phyloP scores from a whole-genome alignment of 2,797 vertebrate genomes.

The Gallirallus australis region DNA sequence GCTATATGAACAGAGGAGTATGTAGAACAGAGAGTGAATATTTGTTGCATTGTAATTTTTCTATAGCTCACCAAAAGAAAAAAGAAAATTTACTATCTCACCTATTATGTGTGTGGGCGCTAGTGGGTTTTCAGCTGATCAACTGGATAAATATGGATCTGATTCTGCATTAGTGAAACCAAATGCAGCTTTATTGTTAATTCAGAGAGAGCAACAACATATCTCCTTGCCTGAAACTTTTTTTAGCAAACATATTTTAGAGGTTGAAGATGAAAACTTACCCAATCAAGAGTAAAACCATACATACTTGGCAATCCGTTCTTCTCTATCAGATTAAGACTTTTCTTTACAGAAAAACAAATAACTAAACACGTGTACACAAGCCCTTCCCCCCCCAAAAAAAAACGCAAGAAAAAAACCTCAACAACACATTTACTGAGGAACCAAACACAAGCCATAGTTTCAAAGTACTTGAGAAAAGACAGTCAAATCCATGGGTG shows the following conservation, averaged over 20 bases:
- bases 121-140: neutral
- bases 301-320: neutral
- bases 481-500: neutral
- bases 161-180: neutral
- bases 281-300: neutral
- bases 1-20: neutral
- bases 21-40: neutral
- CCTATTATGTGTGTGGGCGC: too few species aligned
- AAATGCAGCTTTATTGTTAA: neutral
- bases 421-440: neutral
- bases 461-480: neutral
- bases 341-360: neutral
- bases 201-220: neutral
- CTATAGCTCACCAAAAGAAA: neutral
- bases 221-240: neutral
- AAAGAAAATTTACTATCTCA: neutral
- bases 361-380: neutral
- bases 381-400: neutral
- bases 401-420: neutral
- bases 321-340: neutral
- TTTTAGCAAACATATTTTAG: neutral
- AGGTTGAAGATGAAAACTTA: neutral
- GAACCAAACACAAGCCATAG: neutral
- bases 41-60: neutral
- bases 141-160: neutral